A percentile compares a stretch with the other conserved stretches of the same genome.
Evolutionary conservation across 2,888 invertebrate species (phyloP).

Genomic region (Smittia sp.): DNA sequence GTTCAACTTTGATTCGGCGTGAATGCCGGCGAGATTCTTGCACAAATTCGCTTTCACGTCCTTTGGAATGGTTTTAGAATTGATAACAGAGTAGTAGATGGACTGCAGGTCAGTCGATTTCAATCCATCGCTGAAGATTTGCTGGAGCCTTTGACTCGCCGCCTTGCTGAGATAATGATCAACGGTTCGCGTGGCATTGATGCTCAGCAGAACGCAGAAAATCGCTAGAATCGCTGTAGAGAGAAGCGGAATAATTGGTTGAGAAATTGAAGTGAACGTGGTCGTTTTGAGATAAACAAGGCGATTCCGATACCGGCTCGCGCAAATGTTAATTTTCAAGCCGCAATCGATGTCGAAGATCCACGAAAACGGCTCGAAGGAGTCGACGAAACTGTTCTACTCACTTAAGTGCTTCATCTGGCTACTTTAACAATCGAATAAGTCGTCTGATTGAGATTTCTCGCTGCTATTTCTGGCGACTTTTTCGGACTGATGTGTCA

Average conservation of each 20-base stretch:
- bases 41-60: constrained; percentile 57
- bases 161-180: constrained; percentile 48
- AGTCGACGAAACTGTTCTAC: background rate
- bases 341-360: background rate
- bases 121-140: constrained; percentile 53
- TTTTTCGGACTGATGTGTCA: background rate
- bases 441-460: background rate
- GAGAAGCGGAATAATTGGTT: background rate
- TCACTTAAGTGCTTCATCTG: background rate
- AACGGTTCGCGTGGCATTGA: constrained; percentile 45
- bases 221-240: no score
- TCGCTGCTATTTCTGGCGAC: background rate
- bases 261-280: background rate
- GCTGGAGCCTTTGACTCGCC: constrained; percentile 51
- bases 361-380: background rate
- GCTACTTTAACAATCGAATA: background rate
- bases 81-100: constrained; percentile 71
- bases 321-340: no score
- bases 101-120: constrained; percentile 62
- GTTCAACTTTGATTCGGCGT: constrained; percentile 51
- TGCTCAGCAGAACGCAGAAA: background rate
- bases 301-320: background rate
- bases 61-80: constrained; percentile 65
- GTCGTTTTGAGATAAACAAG: background rate
- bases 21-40: constrained; percentile 50